Evolutionary conservation across 2,113 vertebrate species (phyloP), one percentile per base, ranked within the genome.

Genomic region (Forbesichthys agassizii): DNA sequence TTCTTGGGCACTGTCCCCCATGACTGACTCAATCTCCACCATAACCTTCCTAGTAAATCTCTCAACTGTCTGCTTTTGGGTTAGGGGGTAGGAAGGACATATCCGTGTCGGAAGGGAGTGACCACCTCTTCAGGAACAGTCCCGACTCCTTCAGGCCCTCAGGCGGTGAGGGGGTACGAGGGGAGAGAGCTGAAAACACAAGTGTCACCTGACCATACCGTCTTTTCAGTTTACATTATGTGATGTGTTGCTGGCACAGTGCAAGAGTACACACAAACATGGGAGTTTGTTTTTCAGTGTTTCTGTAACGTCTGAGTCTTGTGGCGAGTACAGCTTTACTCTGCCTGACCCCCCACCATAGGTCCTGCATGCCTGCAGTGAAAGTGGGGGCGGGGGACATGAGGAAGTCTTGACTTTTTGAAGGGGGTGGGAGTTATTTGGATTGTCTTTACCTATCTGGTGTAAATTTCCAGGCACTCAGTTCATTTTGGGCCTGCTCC

Each of bases 391-490:
- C 94, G 95, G 95, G 93, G 92, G 96, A 94, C 97, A 94, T 96
- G 96, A 95, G 96, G 88, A 96, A 95, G 95, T 98, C 96, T 98
- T 98, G 95, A 95, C 95, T 95, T 89, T 89, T 90, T 89, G 71
- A 88, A 83, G 81, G 88, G 88, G 94, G 93, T 94, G 94, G 94
- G 94, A 94, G 94, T 96, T 96, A 96, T 96, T 96, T 97, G 94
- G 95, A 95, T 97, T 96, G 96, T 96, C 87, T 91, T 98, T 99
- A 99, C 97, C 98, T 99, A 98, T 99, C 98, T 97, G 98, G 96
- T 96, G 96, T 99, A 98, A 99, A 99, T 95, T 99, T 99, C 97
- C 96, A 98, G 98, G 96, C 96, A 98, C 97, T 99, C 96, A 98
- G 96, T 99, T 99, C 97, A 99, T 99, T 99, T 98, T 98, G 96